These are phyloP conservation scores for Aphidoletes aphidimyza DNA, from an alignment of 2,888 invertebrate species.

Conservation along the genomic window DNA sequence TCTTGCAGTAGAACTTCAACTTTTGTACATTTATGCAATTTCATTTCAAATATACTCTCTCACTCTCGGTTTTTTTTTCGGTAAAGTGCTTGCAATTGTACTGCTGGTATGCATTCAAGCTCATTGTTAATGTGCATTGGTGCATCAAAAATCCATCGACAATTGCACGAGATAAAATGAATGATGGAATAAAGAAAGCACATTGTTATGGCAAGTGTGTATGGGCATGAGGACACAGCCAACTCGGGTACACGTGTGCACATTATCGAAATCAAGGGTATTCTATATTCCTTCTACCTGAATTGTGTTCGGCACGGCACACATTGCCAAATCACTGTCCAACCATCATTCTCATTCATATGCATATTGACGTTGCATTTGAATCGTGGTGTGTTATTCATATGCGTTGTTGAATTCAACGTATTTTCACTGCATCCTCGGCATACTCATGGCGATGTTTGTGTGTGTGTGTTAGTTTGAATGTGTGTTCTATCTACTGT, in stretches of 20 bases:
- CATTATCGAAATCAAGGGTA: conserved; percentile 7
- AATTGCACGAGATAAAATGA: background rate
- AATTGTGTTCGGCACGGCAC: too few species aligned
- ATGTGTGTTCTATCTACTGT: too few species aligned
- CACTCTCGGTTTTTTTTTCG: too few species aligned
- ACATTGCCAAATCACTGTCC: background rate
- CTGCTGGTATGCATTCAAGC: background rate
- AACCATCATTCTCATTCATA: conserved; percentile 37
- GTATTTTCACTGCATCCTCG: background rate
- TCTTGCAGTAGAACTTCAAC: background rate
- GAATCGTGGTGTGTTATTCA: background rate
- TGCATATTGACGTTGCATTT: conserved; percentile 14
- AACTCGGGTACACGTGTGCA: background rate
- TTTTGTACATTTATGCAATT: background rate
- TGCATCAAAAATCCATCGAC: conserved; percentile 49
- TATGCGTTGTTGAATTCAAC: background rate
- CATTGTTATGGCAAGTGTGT: conserved; percentile 30
- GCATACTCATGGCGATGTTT: background rate
- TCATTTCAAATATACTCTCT: background rate
- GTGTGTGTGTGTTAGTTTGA: too few species aligned
- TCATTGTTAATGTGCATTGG: conserved; percentile 48
- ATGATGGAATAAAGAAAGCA: too few species aligned
- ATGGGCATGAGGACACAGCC: too few species aligned
- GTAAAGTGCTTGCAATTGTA: conserved; percentile 8
- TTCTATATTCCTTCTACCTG: conserved; percentile 6